A percentile compares a stretch with the other conserved stretches of the same genome.
Evolutionary conservation across 2,113 vertebrate species (phyloP).

Genomic region (Phoxinus phoxinus): DNA sequence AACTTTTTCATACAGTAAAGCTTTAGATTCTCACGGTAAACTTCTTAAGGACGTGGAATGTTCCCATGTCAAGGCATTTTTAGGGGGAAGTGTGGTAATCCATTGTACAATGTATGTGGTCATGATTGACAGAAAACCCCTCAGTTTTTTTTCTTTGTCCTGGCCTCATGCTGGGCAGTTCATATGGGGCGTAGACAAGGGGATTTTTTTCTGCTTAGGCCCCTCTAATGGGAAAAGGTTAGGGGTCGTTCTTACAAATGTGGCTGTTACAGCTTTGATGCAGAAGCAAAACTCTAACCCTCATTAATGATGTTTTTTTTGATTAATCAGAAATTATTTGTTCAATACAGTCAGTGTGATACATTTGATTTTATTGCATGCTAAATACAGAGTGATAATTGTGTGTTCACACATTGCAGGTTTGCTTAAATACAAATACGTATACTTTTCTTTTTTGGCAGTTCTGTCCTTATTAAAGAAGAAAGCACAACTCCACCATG

Average conservation of each 20-base stretch:
- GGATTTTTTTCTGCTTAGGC: conserved; percentile 56
- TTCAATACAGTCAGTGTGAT: neutral
- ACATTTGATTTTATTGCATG: neutral
- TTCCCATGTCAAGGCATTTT: conserved; percentile 60
- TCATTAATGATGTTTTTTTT: conserved; percentile 28
- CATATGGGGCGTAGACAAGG: conserved; percentile 48
- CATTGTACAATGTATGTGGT: conserved; percentile 71
- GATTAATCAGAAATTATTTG: neutral
- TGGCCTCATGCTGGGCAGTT: conserved; percentile 60
- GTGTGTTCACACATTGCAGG: neutral
- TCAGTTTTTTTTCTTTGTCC: conserved; percentile 32
- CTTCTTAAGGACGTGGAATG: conserved; percentile 63
- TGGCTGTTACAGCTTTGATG: conserved; percentile 44
- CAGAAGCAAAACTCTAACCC: conserved; percentile 35
- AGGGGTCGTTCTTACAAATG: conserved; percentile 65
- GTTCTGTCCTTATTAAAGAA: conserved; percentile 35
- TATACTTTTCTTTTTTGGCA: neutral
- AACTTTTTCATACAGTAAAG: neutral
- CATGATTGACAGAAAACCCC: conserved; percentile 68
- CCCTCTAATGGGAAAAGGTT: conserved; percentile 60
- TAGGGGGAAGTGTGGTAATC: conserved; percentile 60
- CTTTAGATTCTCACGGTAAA: neutral
- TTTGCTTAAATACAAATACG: neutral
- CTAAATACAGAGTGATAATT: neutral
- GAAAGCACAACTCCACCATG: conserved; percentile 14